Percentiles rank a stretch among this genome's conserved stretches.
Evolutionary conservation across 2,797 vertebrate genomes (phyloP).

Genomic region (Cirrhinus molitorella): DNA sequence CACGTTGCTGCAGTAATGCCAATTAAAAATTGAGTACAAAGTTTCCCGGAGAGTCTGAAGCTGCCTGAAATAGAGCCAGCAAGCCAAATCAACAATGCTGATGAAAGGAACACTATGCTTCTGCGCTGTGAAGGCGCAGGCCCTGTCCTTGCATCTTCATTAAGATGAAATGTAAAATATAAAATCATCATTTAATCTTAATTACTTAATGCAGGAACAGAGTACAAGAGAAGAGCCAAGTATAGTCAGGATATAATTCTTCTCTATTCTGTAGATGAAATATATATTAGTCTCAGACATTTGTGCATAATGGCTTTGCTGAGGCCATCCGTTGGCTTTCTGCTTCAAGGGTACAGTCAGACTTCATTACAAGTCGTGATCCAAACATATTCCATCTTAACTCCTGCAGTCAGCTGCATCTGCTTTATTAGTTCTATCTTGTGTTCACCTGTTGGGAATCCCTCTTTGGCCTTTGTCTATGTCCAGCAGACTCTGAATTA

Average conservation of each 20-base stretch:
- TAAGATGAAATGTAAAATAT: constrained; percentile 6
- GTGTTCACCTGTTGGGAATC: neutral
- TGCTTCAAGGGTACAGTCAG: neutral
- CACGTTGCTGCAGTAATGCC: constrained; percentile 46
- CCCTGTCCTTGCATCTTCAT: constrained; percentile 42
- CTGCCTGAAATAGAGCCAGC: constrained; percentile 48
- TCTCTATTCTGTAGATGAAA: neutral
- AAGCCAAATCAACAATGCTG: constrained; percentile 44
- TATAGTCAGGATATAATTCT: neutral
- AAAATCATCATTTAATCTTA: constrained; percentile 40
- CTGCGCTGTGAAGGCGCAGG: constrained; percentile 22
- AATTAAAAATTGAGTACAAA: constrained; percentile 62
- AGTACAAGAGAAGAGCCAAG: constrained; percentile 4
- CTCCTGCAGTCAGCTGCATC: neutral
- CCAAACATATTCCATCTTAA: neutral
- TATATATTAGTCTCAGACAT: neutral
- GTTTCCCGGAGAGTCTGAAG: constrained; percentile 47
- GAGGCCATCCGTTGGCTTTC: constrained; percentile 4
- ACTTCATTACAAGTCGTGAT: neutral
- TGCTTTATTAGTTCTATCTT: neutral
- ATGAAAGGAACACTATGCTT: constrained; percentile 20
- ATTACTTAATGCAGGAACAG: constrained; percentile 29
- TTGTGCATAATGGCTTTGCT: neutral
- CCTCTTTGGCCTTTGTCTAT: neutral
- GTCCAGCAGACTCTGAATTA: neutral